Base-by-base conservation (phyloP, 2,113 vertebrate species). In the Trematocara unimaculatum region DNA sequence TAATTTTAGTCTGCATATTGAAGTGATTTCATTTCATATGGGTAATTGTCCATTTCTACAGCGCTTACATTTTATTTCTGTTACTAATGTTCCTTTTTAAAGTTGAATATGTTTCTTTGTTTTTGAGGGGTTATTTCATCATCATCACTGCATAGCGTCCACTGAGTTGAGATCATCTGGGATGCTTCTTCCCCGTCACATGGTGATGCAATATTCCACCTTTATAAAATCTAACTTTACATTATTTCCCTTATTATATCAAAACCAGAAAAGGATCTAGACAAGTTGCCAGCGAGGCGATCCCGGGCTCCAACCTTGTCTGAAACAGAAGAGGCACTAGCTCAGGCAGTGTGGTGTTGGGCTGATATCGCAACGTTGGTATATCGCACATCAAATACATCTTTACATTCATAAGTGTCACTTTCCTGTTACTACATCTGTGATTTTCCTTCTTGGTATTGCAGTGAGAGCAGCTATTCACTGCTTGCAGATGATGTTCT, bases 301-400 rank as follows among this genome's bases (percentile, higher is more conserved):
- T 82, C 89, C 17, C 91, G 92, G 0, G 23, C 93, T 9, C 94
- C 94, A 10, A 96, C 97, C 84, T 94, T 98, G 86, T 96, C 97
- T 1, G 98, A 98, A 83, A 98, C 96, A 0, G 97, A 98, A 83
- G 97, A 97, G 85, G 93, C 96, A 23, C 93, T 99, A 51, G 96
- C 96, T 6, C 97, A 98, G 74, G 97, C 97, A 1, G 97, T 98
- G 53, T 99, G 98, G 98, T 95, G 96, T 60, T 98, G 97, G 64
- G 94, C 96, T 2, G 98, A 98, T 45, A 95, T 99, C 23, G 90
- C 97, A 92, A 97, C 96, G 98, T 99, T 89, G 93, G 96, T 4
- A 3, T 2, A 4, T 2, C 2, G 3, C 14, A 6, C 23, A 45
- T 74, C 84, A n/a, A 33, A 62, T n/a, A 9, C 2, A 7, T 23